These are phyloP conservation scores for Lophius piscatorius DNA, from an alignment of 2,113 vertebrate genomes.

Conservation along the genomic window DNA sequence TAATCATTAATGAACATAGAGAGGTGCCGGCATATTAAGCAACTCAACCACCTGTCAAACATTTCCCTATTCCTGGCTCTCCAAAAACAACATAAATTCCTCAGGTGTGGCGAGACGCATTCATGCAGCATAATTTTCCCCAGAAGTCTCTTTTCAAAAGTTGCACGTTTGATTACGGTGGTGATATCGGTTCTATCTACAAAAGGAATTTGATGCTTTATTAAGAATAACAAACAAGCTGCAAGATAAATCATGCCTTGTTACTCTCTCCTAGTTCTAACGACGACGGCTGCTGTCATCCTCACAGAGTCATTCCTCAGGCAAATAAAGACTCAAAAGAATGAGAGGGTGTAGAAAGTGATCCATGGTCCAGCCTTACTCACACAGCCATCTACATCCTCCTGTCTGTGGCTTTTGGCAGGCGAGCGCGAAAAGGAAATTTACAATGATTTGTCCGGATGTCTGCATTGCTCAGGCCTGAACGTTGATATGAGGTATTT, in stretches of 20 bases:
- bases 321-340: constrained; percentile 34
- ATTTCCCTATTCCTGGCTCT: constrained; percentile 12
- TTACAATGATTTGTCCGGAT: constrained; percentile 39
- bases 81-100: constrained; percentile 36
- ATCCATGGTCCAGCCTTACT: constrained; percentile 6
- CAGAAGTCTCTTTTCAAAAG: constrained; percentile 41
- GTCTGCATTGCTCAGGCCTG: constrained; percentile 43
- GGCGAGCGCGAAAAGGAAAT: constrained; percentile 52
- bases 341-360: constrained; percentile 11
- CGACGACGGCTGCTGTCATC: constrained; percentile 39
- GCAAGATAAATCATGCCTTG: constrained; percentile 51
- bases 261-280: constrained; percentile 31
- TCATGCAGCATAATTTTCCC: constrained; percentile 15
- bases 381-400: constrained; percentile 18
- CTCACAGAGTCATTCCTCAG: constrained; percentile 4
- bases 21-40: too few relatives aligned
- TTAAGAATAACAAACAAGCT: constrained; percentile 67
- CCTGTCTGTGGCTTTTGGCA: constrained; percentile 38
- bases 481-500: constrained; percentile 57
- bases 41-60: too few relatives aligned
- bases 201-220: constrained; percentile 35
- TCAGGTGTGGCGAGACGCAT: constrained; percentile 38
- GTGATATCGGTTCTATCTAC: constrained; percentile 34
- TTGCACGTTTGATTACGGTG: constrained; percentile 42
- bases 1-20: too few relatives aligned